Evolutionary conservation across 2,888 invertebrate species (phyloP).

Genomic region (Clepsis dumicolana): DNA sequence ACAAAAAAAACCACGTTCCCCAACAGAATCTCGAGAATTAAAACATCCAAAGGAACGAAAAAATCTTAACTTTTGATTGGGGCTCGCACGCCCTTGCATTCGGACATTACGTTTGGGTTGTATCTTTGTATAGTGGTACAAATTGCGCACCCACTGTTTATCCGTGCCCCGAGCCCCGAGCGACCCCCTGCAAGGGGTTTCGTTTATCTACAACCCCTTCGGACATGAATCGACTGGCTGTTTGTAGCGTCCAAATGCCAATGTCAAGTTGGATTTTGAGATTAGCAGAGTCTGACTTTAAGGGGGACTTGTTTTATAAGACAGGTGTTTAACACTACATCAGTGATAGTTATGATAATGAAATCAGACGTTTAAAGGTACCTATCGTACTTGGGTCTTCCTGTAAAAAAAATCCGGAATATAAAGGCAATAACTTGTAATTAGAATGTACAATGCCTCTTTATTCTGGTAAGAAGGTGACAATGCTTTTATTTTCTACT

Average conservation of each 20-base stretch:
- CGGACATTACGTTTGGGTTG: constrained; percentile 55
- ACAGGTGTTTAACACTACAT: neutral
- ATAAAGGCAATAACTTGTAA: too few relatives aligned
- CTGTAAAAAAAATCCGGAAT: too few relatives aligned
- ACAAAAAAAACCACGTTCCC: neutral
- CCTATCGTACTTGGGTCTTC: too few relatives aligned
- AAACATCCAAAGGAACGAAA: constrained; percentile 19
- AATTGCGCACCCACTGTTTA: constrained; percentile 84
- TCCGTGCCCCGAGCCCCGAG: constrained; percentile 64
- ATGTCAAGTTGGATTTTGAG: constrained; percentile 50
- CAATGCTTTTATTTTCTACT: too few relatives aligned
- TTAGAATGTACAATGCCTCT: too few relatives aligned
- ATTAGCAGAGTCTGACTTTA: constrained; percentile 33
- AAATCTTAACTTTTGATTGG: constrained; percentile 36
- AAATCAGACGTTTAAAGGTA: neutral
- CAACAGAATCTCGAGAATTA: constrained; percentile 21
- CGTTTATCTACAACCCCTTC: constrained; percentile 83
- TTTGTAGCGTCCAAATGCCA: constrained; percentile 71
- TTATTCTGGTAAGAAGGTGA: too few relatives aligned
- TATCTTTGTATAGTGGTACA: constrained; percentile 80
- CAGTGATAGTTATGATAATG: neutral
- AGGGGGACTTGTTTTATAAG: constrained; percentile 9
- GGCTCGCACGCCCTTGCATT: constrained; percentile 42
- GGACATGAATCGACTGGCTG: constrained; percentile 67
- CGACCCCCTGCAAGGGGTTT: constrained; percentile 63